Evolutionary conservation across 2,113 vertebrate species (phyloP), one percentile per base, ranked within the genome.

Genomic region (Indicator maculatus): DNA sequence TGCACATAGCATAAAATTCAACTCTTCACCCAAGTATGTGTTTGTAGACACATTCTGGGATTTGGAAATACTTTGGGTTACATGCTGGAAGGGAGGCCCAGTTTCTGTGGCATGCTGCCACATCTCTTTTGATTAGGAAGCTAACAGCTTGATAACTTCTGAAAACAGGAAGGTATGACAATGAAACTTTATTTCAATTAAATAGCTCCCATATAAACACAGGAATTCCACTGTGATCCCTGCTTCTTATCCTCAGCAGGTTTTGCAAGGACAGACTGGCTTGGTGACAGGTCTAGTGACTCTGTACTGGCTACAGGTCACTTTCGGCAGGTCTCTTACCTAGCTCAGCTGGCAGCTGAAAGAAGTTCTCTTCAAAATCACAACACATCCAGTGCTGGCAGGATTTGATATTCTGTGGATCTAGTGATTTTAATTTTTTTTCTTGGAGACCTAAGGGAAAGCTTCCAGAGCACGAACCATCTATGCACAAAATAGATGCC

Each of bases 141-240:
- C 63, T 92, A 93, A 93, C 10, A 41, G 79, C 91, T 97, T 88
- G 86, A 90, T 92, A 95, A 93, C 92, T 91, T 96, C 91, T 94
- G 88, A 97, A 96, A 96, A 97, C 96, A 97, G 97, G 97, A 97
- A 97, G 76, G 78, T 93, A 96, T 94, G 95, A 95, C 94, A 96
- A n/a, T 91, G 95, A 92, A 96, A 89, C 91, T 95, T 95, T 89
- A 83, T 95, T 97, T 94, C 36, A 0, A 95, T 96, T 94, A 97
- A 97, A 95, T 92, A 89, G 69, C 45, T 96, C 63, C 81, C 89
- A 39, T 82, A 90, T 97, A 97, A 97, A 97, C 97, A 97, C 96
- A 96, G 96, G 94, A 97, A 97, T 96, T 97, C 75, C 93, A 97
- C 93, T 93, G 92, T 61, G 89, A 94, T 95, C 82, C 76, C 53